phyloP scores from a whole-genome alignment of 2,113 vertebrate species.

The Copsychus sechellarum region DNA sequence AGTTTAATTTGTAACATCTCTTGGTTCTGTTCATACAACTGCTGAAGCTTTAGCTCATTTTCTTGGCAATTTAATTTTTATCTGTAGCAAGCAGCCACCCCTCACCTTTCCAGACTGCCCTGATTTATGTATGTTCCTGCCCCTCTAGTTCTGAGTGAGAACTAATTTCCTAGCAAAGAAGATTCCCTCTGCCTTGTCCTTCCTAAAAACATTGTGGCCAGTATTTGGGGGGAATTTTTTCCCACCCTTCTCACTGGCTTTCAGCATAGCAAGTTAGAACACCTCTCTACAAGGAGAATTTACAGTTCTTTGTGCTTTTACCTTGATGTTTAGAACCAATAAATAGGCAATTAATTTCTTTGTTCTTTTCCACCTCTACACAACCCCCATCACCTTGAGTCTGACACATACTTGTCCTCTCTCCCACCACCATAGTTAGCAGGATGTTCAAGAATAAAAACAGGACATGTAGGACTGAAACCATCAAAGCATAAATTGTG shows the following conservation, averaged over 20 bases:
- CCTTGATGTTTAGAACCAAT: not conserved
- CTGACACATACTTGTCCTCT: not conserved
- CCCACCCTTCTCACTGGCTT: not conserved
- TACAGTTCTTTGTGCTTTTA: not conserved
- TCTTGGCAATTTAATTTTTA: not conserved
- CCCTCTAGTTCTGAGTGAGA: not conserved
- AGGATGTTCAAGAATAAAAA: not conserved
- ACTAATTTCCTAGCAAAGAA: not conserved
- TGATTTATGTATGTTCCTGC: not conserved
- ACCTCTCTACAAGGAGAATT: not conserved
- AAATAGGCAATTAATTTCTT: not conserved
- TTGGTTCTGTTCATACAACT: not conserved
- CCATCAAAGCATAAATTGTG: not conserved
- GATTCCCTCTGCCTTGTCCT: not conserved
- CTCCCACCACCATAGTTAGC: not conserved
- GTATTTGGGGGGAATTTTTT: not conserved
- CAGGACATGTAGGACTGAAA: not conserved
- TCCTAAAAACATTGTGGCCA: not conserved
- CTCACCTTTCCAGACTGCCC: not conserved
- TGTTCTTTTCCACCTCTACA: not conserved
- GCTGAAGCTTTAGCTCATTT: not conserved
- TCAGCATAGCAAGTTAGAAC: not conserved
- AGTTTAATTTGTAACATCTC: not conserved
- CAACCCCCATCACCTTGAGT: not conserved
- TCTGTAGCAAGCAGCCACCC: not conserved